Conservation (phyloP, 1,140 invertebrate genomes). For the Papilio glaucus region DNA sequence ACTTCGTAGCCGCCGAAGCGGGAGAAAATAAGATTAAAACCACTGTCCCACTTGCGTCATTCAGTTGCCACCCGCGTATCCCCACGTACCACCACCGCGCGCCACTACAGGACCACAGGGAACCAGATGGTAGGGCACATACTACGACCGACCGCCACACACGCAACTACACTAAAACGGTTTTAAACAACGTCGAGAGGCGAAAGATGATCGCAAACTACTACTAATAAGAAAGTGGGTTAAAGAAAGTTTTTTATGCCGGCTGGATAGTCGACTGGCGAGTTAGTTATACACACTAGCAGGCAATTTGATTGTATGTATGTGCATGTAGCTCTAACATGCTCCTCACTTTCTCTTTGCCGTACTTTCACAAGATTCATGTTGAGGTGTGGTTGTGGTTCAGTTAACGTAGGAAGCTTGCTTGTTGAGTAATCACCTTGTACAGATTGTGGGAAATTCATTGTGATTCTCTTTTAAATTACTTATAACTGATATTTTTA, state of each 20-base stretch:
- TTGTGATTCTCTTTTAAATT: conserved; percentile 22
- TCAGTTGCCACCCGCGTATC: conserved; percentile 58
- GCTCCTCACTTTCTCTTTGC: conserved; percentile 81
- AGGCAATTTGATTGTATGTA: conserved; percentile 61
- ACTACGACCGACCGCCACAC: conserved; percentile 74
- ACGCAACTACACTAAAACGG: conserved; percentile 70
- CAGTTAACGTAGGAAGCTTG: conserved; percentile 65
- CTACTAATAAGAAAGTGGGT: conserved; percentile 77
- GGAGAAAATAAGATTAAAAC: conserved; percentile 66
- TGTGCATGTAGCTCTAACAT: conserved; percentile 64
- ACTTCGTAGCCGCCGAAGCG: conserved; percentile 50
- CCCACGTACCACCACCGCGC: conserved; percentile 74
- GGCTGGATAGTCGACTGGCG: conserved; percentile 66
- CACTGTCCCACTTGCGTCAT: conserved; percentile 72
- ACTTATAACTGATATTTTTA: no score
- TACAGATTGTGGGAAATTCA: conserved; percentile 36
- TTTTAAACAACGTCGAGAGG: conserved; percentile 69
- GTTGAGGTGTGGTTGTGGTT: conserved; percentile 73
- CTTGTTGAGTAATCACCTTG: conserved; percentile 65
- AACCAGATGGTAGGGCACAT: conserved; percentile 75
- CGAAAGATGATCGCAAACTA: conserved; percentile 69
- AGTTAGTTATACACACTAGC: conserved; percentile 67
- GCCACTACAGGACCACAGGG: conserved; percentile 69
- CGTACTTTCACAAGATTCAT: conserved; percentile 80
- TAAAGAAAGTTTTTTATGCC: conserved; percentile 82